These are phyloP conservation scores for Arothron firmamentum DNA, from an alignment of 2,113 vertebrate genomes.

Conservation along the genomic window DNA sequence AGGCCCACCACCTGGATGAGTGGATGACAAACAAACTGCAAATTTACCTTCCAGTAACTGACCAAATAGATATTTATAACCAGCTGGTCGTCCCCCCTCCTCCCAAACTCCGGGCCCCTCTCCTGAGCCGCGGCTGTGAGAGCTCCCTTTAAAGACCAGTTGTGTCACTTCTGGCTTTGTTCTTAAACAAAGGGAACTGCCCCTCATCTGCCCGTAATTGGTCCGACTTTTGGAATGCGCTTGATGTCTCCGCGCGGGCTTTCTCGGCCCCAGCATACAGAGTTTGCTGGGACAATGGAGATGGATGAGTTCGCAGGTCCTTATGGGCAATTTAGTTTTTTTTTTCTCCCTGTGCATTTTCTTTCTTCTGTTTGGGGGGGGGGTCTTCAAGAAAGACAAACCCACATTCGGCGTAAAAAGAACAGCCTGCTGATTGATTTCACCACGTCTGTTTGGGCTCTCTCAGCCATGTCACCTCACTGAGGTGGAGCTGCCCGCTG, in stretches of 20 bases:
- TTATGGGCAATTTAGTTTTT: constrained; percentile 29
- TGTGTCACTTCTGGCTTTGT: constrained; percentile 79
- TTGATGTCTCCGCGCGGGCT: constrained; percentile 72
- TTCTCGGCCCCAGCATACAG: constrained; percentile 52
- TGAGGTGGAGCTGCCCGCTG: constrained; percentile 42
- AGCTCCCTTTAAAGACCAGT: constrained; percentile 76
- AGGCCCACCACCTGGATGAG: constrained; percentile 72
- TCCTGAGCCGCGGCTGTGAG: constrained; percentile 55
- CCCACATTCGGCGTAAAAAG: constrained; percentile 33
- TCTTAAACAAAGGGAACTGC: constrained; percentile 78
- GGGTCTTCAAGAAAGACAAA: constrained; percentile 28
- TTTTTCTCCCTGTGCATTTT: constrained; percentile 24
- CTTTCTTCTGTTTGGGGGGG: constrained; percentile 10
- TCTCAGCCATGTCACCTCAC: constrained; percentile 40
- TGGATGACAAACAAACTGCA: constrained; percentile 74
- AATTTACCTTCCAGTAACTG: constrained; percentile 78
- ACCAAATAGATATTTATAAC: constrained; percentile 80
- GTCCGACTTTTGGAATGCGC: constrained; percentile 75
- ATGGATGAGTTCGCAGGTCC: constrained; percentile 49
- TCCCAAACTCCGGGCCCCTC: constrained; percentile 32
- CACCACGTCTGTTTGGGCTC: constrained; percentile 38
- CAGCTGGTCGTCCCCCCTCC: constrained; percentile 72
- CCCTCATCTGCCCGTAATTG: constrained; percentile 79
- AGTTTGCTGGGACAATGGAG: constrained; percentile 48
- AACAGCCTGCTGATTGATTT: constrained; percentile 38